Percentiles rank a stretch among this genome's conserved stretches.
Evolutionary conservation across 2,113 vertebrate species (phyloP).

Genomic region (Corythaeola cristata): DNA sequence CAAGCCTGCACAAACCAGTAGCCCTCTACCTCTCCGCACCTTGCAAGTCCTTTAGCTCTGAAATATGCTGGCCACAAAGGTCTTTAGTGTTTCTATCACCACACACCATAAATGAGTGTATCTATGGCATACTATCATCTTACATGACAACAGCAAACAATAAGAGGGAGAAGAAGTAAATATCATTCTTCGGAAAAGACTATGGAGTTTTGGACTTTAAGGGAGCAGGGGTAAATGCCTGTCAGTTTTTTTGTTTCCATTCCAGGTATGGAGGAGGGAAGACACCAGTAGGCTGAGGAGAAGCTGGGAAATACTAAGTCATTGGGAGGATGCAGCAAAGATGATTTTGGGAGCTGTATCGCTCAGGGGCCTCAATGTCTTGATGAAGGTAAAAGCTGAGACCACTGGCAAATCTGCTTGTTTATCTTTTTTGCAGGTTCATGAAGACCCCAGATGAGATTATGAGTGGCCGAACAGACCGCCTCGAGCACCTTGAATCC

Average conservation of each 20-base stretch:
- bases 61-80: not conserved
- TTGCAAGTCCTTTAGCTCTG: not conserved
- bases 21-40: not conserved
- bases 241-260: not conserved
- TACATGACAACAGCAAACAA: not conserved
- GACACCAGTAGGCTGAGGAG: not conserved
- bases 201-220: not conserved
- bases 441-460: constrained; percentile 99
- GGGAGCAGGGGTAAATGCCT: not conserved
- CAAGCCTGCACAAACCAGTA: not conserved
- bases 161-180: not conserved
- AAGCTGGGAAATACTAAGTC: not conserved
- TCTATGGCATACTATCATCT: not conserved
- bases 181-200: not conserved
- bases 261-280: not conserved
- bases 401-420: not conserved
- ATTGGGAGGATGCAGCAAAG: not conserved
- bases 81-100: not conserved
- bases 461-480: constrained; percentile 94
- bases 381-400: not conserved
- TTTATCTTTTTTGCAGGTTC: constrained; percentile 79
- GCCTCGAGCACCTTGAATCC: constrained; percentile 94
- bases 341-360: not conserved
- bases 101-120: not conserved
- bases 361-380: not conserved